Percentiles rank a stretch among this genome's conserved stretches.
phyloP scores from a whole-genome alignment of 2,797 vertebrate species.

The Myripristis jacobus region DNA sequence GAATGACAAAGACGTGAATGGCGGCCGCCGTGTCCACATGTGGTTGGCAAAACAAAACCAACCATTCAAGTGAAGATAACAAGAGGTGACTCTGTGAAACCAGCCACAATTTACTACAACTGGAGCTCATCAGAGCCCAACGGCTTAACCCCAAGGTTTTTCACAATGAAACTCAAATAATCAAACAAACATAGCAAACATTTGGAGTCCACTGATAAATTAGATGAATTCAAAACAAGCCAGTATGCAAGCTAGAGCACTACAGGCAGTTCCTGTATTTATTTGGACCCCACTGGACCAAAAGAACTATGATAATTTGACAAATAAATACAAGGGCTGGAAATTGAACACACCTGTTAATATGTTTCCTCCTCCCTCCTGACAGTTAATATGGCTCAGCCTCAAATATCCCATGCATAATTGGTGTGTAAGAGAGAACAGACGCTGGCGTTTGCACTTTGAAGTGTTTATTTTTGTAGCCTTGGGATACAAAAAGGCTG shows the following conservation, averaged over 20 bases:
- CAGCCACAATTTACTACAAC: constrained; percentile 13
- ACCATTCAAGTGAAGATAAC: constrained; percentile 18
- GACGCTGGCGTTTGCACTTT: constrained; percentile 59
- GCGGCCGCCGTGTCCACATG: background rate
- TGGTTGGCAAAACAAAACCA: background rate
- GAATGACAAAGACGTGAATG: constrained; percentile 3
- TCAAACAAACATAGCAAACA: constrained; percentile 37
- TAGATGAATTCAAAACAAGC: constrained; percentile 43
- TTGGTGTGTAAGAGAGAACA: constrained; percentile 62
- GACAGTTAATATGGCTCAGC: constrained; percentile 43
- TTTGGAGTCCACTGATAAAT: constrained; percentile 36
- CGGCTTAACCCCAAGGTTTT: constrained; percentile 19
- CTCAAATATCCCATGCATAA: constrained; percentile 56
- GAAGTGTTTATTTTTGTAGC: constrained; percentile 74
- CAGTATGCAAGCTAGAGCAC: constrained; percentile 9
- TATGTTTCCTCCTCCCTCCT: constrained; percentile 17
- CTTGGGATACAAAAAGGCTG: constrained; percentile 54
- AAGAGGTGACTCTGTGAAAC: constrained; percentile 33
- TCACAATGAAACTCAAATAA: constrained; percentile 15
- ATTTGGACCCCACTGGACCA: constrained; percentile 39
- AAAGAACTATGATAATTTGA: constrained; percentile 47
- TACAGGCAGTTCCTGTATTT: constrained; percentile 44
- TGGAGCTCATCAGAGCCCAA: constrained; percentile 31
- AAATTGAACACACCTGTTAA: constrained; percentile 64
- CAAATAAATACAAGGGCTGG: constrained; percentile 57